Evolutionary conservation across 2,797 vertebrate genomes (phyloP).

Genomic region (Periparus ater): DNA sequence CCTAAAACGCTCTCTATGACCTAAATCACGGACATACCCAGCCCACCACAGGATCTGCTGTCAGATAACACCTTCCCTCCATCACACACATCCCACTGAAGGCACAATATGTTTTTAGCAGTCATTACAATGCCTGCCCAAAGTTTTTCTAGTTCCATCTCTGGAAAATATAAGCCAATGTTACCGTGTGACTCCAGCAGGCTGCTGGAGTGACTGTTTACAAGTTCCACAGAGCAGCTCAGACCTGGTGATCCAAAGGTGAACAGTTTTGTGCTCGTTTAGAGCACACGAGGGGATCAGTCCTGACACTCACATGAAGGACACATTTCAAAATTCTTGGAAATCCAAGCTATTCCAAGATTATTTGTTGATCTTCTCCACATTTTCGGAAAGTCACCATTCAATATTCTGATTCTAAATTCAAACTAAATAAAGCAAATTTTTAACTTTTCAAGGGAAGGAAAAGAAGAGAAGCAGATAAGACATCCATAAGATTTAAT

Average conservation of each 20-base stretch:
- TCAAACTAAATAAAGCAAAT: constrained; percentile 11
- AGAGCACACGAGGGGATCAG: neutral
- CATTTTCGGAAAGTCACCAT: neutral
- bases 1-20: neutral
- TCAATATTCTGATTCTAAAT: constrained; percentile 41
- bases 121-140: neutral
- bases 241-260: neutral
- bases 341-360: neutral
- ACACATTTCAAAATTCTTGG: neutral
- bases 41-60: neutral
- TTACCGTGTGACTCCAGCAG: neutral
- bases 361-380: neutral
- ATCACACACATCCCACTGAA: neutral
- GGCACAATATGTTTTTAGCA: neutral
- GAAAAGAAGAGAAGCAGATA: constrained; percentile 21
- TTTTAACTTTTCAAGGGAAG: constrained; percentile 6
- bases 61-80: neutral
- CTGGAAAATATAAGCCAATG: neutral
- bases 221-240: neutral
- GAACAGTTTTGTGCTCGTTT: neutral
- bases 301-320: neutral
- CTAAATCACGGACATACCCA: neutral
- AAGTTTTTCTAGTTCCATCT: neutral
- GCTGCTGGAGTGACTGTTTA: neutral
- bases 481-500: constrained; percentile 67